Evolutionary conservation across 2,888 invertebrate genomes (phyloP), one percentile per base, ranked within the genome.

Genomic region (Yponomeuta evonymella): DNA sequence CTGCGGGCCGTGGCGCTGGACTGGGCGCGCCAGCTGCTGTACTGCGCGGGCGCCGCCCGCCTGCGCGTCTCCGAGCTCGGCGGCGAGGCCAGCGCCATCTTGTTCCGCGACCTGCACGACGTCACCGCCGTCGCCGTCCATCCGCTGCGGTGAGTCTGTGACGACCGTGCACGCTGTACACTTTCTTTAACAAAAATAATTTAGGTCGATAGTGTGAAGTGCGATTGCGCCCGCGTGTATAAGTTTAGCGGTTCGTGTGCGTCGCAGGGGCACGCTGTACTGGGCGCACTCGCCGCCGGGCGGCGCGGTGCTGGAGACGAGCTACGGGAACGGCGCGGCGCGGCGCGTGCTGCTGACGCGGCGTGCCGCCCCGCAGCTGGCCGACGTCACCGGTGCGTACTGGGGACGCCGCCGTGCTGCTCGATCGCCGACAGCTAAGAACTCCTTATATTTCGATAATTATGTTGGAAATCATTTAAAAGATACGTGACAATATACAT

Each of bases 51-150:
- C 67, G 86, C 94, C 72, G 90, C 92, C 75, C 87, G 91, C 75
- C 94, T 95, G 48, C 93, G 93, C 70, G 97, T 96, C 2, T 94
- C 98, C 81, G 96, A 96, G 62, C 93, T 97, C 72, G 97, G 98
- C 90, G 96, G 96, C 96, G 63, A 79, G 73, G 76, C 84, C 76
- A 83, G 88, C 74, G 85, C 84, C 68, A 15, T 58, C 15, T 12
- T 58, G 73, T 76, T 84, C 76, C 83, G 88, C 73, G 85, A 83
- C 67, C 75, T 92, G 5, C 78, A 83, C 65, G 86, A 92, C 79
- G 92, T 95, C 12, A 90, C 94, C 73, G 95, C 96, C 70, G 92
- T 97, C 70, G 96, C 95, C 48, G 93, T 95, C 8, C 94, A 96
- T 87, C 96, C 97, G 0, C 81, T 87, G 2, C 85, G 93, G 88